A percentile compares a stretch with the other conserved stretches of the same genome.
These are phyloP conservation scores for Sinocyclocheilus grahami DNA, from an alignment of 2,113 vertebrate genomes.

Conservation along the genomic window DNA sequence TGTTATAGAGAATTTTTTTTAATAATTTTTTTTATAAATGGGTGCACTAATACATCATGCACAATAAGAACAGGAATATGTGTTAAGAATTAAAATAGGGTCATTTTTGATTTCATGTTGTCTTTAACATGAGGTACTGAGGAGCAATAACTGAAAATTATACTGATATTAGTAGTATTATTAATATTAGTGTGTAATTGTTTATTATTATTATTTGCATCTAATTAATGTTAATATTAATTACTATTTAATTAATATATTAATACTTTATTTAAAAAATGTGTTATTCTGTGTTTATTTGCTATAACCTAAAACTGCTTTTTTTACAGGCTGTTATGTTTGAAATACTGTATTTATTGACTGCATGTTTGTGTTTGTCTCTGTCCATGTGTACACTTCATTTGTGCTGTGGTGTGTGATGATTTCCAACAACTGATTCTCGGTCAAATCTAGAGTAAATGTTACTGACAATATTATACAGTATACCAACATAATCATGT, in stretches of 20 bases:
- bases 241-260: background rate
- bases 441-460: background rate
- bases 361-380: background rate
- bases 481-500: background rate
- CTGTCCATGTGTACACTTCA: background rate
- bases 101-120: conserved; percentile 33
- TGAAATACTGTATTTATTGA: conserved; percentile 9
- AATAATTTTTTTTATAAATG: background rate
- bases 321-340: conserved; percentile 8
- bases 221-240: no score
- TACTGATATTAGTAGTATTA: background rate
- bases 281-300: background rate
- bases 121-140: conserved; percentile 12
- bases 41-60: background rate
- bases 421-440: background rate
- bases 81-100: background rate
- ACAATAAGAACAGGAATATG: background rate
- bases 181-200: background rate
- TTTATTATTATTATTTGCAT: background rate
- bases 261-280: background rate
- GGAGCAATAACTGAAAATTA: background rate
- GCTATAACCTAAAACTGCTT: background rate
- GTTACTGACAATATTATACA: background rate
- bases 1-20: background rate
- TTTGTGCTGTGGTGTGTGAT: background rate